phyloP scores from a whole-genome alignment of 2,113 vertebrate species.

The Anhinga anhinga region DNA sequence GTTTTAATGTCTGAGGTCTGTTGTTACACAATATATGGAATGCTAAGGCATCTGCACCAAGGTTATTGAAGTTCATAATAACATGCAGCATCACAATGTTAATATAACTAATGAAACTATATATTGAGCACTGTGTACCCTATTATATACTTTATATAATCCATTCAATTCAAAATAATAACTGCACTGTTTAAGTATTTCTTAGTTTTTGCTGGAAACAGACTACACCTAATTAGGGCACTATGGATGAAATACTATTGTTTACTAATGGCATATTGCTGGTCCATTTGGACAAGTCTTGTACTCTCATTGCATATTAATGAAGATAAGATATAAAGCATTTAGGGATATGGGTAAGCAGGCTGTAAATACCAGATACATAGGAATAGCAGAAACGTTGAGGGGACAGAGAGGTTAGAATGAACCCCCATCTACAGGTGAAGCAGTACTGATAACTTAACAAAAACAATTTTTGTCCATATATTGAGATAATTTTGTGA shows the following conservation, averaged over 20 bases:
- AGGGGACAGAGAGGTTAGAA: neutral
- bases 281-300: neutral
- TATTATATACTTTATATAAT: neutral
- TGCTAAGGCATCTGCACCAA: neutral
- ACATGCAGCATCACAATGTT: neutral
- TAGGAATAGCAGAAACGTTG: neutral
- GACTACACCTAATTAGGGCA: neutral
- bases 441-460: neutral
- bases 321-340: neutral
- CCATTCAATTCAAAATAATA: neutral
- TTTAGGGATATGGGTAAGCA: neutral
- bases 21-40: neutral
- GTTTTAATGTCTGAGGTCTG: neutral
- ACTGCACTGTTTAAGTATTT: neutral
- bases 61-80: neutral
- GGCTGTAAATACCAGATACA: neutral
- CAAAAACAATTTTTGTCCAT: neutral
- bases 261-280: neutral
- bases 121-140: neutral
- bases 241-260: neutral
- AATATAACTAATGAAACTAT: neutral
- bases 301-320: neutral
- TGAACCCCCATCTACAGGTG: neutral
- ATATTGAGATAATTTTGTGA: neutral
- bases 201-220: neutral